phyloP scores from a whole-genome alignment of 2,797 vertebrate species.

The Channa striata region DNA sequence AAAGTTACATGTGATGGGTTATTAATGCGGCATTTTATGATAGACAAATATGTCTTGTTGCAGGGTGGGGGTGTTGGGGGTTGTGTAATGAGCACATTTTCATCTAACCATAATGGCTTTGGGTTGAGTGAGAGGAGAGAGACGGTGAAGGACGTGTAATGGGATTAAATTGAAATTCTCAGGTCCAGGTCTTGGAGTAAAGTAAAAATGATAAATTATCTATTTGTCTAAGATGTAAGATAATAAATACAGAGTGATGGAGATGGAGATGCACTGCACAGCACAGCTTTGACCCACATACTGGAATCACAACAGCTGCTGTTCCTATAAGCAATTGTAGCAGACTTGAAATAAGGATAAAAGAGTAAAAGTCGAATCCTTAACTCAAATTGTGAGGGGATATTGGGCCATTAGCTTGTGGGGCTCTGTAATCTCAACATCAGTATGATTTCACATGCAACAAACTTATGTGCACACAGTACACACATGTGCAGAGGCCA shows the following conservation, averaged over 20 bases:
- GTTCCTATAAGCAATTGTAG: background rate
- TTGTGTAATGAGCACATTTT: conserved; percentile 72
- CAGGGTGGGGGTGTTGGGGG: conserved; percentile 39
- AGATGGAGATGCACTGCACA: conserved; percentile 8
- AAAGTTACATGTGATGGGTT: conserved; percentile 65
- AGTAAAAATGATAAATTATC: conserved; percentile 35
- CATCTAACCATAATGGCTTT: conserved; percentile 64
- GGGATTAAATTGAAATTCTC: conserved; percentile 39
- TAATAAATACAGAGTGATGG: conserved; percentile 14
- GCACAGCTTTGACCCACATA: background rate
- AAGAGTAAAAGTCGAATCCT: conserved; percentile 42
- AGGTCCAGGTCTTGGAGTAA: conserved; percentile 6
- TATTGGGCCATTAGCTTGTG: conserved; percentile 45
- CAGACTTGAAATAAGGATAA: background rate
- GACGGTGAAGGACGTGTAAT: conserved; percentile 7
- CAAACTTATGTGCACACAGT: no score
- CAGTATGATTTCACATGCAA: conserved; percentile 71
- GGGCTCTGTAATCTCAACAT: conserved; percentile 58
- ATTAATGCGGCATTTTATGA: conserved; percentile 71
- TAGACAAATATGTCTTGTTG: conserved; percentile 67
- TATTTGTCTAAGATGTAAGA: conserved; percentile 39
- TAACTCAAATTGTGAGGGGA: conserved; percentile 53
- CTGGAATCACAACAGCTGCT: conserved; percentile 3
- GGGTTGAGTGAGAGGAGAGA: conserved; percentile 22
- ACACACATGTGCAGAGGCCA: no score